Evolutionary conservation across 2,113 vertebrate species (phyloP), one percentile per base, ranked within the genome.

Genomic region (Felis chaus): DNA sequence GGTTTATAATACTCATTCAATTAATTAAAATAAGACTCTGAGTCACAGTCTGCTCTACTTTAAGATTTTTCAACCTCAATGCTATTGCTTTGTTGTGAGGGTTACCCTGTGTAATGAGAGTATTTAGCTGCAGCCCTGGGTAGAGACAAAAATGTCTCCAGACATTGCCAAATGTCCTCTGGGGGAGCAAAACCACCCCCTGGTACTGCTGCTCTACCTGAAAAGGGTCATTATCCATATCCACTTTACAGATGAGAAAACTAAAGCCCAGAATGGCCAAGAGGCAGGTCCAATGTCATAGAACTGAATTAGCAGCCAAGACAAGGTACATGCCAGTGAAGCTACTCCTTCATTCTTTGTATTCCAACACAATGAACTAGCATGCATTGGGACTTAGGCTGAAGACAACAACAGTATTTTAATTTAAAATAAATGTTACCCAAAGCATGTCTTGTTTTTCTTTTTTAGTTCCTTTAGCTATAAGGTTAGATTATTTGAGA

Each of bases 21-120:
- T 53, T 83, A 92, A 86, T 83, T 76, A 94, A 91, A 91, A 48
- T 91, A 79, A 93, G 6, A 87, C 29, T 78, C 71, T 57, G 66
- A 80, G 25, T 78, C 36, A 78, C 3, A 36, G 15, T 18, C 29
- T 66, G 16, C 16, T 61, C 11, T 68, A 45, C 18, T 33, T 71
- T 57, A 53, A 45, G 15, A 15, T 53, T 87, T 82, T 23, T 73
- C 36, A 73, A 53, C 11, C 7, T 82, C 36, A 81, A 74, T 27
- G 53, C 45, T n/a, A 50, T 27, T 74, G 48, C n/a, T 89, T 45
- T 88, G 76, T 25, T 36, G 14, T 63, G 23, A 66, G 4, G 10
- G 16, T 4, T 45, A 14, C 36, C 61, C 39, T 80, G 27, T 21
- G 50, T 16, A 65, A 18, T 36, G 12, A 94, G 18, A n/a, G 29